These are phyloP conservation scores for Tortrix viridana DNA, from an alignment of 2,888 invertebrate genomes.

Conservation along the genomic window DNA sequence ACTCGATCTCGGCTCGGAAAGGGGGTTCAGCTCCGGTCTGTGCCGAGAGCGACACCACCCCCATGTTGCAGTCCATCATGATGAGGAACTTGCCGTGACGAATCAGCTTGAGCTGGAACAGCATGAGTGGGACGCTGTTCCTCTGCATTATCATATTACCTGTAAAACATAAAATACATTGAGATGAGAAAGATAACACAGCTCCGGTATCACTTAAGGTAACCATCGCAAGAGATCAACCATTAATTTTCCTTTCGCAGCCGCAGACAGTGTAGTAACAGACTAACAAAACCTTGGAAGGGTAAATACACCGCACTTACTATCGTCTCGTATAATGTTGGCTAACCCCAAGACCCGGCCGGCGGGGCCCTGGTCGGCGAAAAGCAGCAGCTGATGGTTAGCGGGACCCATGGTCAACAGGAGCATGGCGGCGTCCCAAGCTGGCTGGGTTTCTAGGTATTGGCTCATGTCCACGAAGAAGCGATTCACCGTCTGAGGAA, in stretches of 20 bases:
- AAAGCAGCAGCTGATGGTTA: constrained; percentile 62
- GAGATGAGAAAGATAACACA: too few relatives aligned
- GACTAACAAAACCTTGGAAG: neutral
- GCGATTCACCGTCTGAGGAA: constrained; percentile 56
- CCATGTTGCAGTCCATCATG: constrained; percentile 63
- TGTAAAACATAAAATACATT: neutral
- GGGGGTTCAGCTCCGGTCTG: constrained; percentile 41
- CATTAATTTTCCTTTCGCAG: too few relatives aligned
- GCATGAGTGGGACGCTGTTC: constrained; percentile 55
- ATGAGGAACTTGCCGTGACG: constrained; percentile 57
- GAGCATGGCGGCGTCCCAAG: constrained; percentile 66
- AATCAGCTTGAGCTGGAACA: constrained; percentile 63
- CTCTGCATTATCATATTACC: neutral
- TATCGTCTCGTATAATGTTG: neutral
- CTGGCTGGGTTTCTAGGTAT: constrained; percentile 63
- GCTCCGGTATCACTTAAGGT: too few relatives aligned
- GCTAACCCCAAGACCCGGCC: constrained; percentile 52
- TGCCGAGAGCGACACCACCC: constrained; percentile 48
- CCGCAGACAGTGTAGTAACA: neutral
- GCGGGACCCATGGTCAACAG: constrained; percentile 55
- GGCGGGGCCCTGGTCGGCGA: constrained; percentile 66
- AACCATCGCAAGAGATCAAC: too few relatives aligned
- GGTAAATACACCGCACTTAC: neutral
- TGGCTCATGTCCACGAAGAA: constrained; percentile 67
- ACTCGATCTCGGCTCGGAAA: constrained; percentile 52